Evolutionary conservation across 1,140 invertebrate species (phyloP).

Genomic region (Bombus confusus): DNA sequence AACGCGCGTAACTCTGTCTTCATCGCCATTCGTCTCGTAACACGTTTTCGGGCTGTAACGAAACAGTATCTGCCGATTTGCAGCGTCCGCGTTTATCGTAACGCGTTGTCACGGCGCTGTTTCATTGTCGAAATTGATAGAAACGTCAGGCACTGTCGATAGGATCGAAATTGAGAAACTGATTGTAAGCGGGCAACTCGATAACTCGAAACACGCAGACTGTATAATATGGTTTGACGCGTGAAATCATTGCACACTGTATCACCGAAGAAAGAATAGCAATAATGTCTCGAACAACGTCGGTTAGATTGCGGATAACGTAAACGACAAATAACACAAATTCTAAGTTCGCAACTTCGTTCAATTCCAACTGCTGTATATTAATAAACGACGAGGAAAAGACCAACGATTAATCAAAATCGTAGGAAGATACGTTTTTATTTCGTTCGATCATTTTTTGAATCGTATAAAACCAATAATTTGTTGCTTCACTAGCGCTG

Average conservation of each 20-base stretch:
- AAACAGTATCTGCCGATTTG: background rate
- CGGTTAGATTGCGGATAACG: too few species aligned
- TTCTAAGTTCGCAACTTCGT: too few species aligned
- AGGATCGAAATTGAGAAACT: background rate
- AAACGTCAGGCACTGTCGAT: background rate
- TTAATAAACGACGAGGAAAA: too few species aligned
- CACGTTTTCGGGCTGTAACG: background rate
- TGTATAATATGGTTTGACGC: background rate
- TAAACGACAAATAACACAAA: too few species aligned
- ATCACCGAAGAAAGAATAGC: background rate
- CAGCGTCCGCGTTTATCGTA: conserved; percentile 10
- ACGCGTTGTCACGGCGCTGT: background rate
- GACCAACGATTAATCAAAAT: too few species aligned
- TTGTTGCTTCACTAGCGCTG: conserved; percentile 47
- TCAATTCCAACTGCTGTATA: too few species aligned
- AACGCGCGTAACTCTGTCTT: background rate
- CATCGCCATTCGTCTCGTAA: background rate
- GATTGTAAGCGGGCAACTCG: background rate
- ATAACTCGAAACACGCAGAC: background rate
- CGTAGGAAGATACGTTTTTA: too few species aligned
- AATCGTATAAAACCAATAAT: conserved; percentile 1
- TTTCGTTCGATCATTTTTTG: background rate
- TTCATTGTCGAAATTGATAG: conserved; percentile 9
- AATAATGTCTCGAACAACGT: too few species aligned
- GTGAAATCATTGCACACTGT: background rate